Evolutionary conservation across 2,888 invertebrate genomes (phyloP).

Genomic region (Tachina lurida): DNA sequence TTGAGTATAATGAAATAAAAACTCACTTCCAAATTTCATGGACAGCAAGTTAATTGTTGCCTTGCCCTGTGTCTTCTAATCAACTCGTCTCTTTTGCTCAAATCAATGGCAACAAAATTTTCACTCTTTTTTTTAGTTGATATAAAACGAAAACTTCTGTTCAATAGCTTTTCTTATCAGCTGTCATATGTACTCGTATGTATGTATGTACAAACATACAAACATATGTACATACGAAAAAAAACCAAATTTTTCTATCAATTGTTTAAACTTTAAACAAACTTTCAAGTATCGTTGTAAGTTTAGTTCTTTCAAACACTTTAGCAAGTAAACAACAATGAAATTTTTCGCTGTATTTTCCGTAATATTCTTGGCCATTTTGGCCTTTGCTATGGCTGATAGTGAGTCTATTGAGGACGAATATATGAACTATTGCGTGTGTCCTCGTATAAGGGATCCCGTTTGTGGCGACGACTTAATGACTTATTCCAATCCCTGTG

Average conservation of each 20-base stretch:
- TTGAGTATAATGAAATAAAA: not conserved
- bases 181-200: too few species aligned
- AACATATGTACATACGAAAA: not conserved
- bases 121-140: not conserved
- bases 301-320: conserved; percentile 47
- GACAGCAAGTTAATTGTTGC: not conserved
- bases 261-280: conserved; percentile 26
- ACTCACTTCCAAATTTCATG: not conserved
- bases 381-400: conserved; percentile 64
- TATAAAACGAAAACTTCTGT: not conserved
- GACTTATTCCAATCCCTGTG: conserved; percentile 77
- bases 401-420: conserved; percentile 32
- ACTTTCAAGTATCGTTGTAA: conserved; percentile 12
- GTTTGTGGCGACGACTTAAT: conserved; percentile 74
- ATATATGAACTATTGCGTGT: conserved; percentile 65
- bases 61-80: too few species aligned
- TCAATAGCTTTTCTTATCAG: conserved; percentile 16
- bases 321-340: conserved; percentile 58
- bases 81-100: not conserved
- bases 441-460: conserved; percentile 72
- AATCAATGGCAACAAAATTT: not conserved
- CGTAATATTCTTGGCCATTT: conserved; percentile 72
- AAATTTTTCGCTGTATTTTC: conserved; percentile 72
- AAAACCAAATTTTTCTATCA: conserved; percentile 13
- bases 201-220: too few species aligned